Percentiles rank a stretch among this genome's conserved stretches.
These are phyloP conservation scores for Pilophorus perplexus DNA, from an alignment of 2,888 invertebrate genomes.

Conservation along the genomic window DNA sequence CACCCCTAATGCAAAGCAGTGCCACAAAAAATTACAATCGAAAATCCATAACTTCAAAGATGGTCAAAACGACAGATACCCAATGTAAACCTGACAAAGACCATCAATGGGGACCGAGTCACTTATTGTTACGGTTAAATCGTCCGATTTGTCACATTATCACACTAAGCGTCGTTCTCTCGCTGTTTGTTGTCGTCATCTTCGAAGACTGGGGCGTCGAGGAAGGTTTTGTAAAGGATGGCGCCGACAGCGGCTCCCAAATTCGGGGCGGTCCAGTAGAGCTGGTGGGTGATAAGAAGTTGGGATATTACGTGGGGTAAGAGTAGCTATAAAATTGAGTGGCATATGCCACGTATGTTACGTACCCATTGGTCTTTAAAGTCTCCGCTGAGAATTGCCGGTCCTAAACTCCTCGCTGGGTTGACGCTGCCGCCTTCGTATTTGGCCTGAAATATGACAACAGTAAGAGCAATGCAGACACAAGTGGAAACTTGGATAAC, in stretches of 20 bases:
- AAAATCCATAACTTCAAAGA: no score
- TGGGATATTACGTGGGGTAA: not conserved
- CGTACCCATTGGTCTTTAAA: conserved; percentile 68
- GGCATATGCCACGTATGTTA: not conserved
- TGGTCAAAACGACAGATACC: no score
- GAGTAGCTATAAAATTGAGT: not conserved
- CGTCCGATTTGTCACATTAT: no score
- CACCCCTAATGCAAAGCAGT: no score
- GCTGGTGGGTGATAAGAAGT: conserved; percentile 51
- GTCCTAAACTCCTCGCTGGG: conserved; percentile 67
- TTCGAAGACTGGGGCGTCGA: conserved; percentile 37
- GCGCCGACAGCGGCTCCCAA: conserved; percentile 54
- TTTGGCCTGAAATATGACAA: conserved; percentile 52
- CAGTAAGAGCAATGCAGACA: no score
- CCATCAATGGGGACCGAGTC: no score
- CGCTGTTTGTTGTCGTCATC: conserved; percentile 9
- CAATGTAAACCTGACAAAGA: no score
- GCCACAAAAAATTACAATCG: no score
- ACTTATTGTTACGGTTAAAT: no score
- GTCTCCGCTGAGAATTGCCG: conserved; percentile 66
- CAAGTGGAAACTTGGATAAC: no score
- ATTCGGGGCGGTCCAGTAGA: conserved; percentile 68
- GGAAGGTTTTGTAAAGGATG: conserved; percentile 53
- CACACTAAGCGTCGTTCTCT: no score
- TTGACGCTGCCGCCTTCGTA: conserved; percentile 69